Percentiles rank a stretch among this genome's conserved stretches.
phyloP scores from a whole-genome alignment of 2,888 invertebrate genomes.

The Drosophila recens region DNA sequence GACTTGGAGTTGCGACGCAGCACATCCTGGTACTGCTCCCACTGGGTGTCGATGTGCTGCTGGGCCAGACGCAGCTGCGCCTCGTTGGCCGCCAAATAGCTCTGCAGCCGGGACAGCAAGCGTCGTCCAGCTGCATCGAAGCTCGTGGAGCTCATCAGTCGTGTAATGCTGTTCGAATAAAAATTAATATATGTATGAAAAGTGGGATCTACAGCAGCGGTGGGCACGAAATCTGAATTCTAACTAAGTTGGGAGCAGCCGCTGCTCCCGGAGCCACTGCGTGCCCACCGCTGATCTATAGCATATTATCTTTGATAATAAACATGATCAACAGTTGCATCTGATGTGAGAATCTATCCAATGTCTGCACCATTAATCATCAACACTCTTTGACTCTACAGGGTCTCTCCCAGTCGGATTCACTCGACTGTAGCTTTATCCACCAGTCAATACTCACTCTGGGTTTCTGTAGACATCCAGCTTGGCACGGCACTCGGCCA shows the following conservation, averaged over 20 bases:
- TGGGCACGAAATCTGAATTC: too few relatives aligned
- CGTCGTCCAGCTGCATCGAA: slow-evolving; percentile 85
- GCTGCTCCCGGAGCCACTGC: too few relatives aligned
- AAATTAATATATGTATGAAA: neutral
- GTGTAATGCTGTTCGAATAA: slow-evolving; percentile 70
- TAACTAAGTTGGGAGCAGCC: too few relatives aligned
- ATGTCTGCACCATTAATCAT: too few relatives aligned
- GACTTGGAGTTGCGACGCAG: slow-evolving; percentile 84
- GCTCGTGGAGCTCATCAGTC: slow-evolving; percentile 73
- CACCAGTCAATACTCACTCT: slow-evolving; percentile 69
- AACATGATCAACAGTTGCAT: too few relatives aligned
- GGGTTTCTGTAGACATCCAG: slow-evolving; percentile 82
- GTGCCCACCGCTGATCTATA: neutral
- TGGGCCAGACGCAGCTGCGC: slow-evolving; percentile 91
- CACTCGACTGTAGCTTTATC: neutral
- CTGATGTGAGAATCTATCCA: too few relatives aligned
- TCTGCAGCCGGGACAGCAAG: slow-evolving; percentile 89
- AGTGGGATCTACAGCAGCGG: neutral
- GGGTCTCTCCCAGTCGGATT: neutral
- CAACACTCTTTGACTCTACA: too few relatives aligned
- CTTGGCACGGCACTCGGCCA: slow-evolving; percentile 84
- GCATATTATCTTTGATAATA: too few relatives aligned
- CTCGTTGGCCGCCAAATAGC: slow-evolving; percentile 90
- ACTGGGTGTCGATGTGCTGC: slow-evolving; percentile 90
- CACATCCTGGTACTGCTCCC: slow-evolving; percentile 89